Evolutionary conservation across 2,888 invertebrate genomes (phyloP).

Genomic region (Oxyteleia sp.): DNA sequence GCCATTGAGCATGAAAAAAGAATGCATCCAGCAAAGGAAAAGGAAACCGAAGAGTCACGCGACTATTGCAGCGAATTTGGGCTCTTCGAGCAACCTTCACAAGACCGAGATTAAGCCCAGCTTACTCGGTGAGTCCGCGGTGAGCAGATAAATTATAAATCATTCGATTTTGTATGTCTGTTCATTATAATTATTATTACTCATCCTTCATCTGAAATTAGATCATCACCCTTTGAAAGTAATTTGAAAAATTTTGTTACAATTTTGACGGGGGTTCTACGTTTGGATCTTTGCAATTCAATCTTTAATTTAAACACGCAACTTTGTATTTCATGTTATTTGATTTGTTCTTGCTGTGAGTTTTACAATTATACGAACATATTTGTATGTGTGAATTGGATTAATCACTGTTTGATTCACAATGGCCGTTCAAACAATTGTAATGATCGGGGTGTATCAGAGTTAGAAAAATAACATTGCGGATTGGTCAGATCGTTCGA

Average conservation of each 20-base stretch:
- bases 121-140: conserved; percentile 87
- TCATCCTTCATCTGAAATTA: conserved; percentile 5
- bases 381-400: too few relatives aligned
- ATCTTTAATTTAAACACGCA: too few relatives aligned
- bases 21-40: conserved; percentile 98
- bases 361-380: not conserved
- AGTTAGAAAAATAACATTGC: conserved; percentile 33
- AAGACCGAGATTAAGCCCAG: conserved; percentile 86
- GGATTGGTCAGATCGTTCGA: conserved; percentile 73
- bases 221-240: not conserved
- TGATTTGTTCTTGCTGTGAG: too few relatives aligned
- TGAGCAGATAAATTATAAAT: conserved; percentile 79
- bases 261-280: conserved; percentile 14
- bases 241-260: conserved; percentile 32
- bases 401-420: conserved; percentile 36
- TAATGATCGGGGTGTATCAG: conserved; percentile 22
- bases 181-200: conserved; percentile 46
- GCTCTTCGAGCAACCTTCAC: conserved; percentile 83
- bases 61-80: conserved; percentile 79
- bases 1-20: conserved; percentile 99
- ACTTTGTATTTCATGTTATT: too few relatives aligned
- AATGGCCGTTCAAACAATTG: conserved; percentile 42
- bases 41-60: conserved; percentile 93
- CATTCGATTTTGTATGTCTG: conserved; percentile 35
- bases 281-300: too few relatives aligned